Evolutionary conservation across 1,140 invertebrate species (phyloP).

Genomic region (Andricus grossulariae): DNA sequence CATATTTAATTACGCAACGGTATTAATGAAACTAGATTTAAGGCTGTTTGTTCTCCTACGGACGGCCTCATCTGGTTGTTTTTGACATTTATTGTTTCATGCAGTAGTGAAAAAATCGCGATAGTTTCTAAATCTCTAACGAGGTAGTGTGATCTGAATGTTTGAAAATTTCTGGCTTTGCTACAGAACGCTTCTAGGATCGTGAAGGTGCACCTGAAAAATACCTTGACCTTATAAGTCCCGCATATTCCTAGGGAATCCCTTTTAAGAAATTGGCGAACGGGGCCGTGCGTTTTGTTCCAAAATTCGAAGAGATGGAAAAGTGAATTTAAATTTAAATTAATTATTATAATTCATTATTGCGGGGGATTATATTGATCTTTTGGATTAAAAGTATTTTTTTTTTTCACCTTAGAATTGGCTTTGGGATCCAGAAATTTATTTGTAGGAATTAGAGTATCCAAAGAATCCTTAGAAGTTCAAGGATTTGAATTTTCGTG

Average conservation of each 20-base stretch:
- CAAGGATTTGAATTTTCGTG: no score
- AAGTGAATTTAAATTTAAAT: no score
- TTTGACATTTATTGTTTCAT: background rate
- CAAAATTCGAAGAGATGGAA: no score
- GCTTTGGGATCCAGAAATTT: no score
- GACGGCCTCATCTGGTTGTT: background rate
- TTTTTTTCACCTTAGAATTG: no score
- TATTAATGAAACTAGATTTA: slow-evolving; percentile 27
- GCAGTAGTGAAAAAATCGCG: background rate
- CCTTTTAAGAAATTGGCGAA: background rate
- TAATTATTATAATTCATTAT: no score
- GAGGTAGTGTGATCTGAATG: background rate
- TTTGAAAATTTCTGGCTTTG: background rate
- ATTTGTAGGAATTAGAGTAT: no score
- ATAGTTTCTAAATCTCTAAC: background rate
- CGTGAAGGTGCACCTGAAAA: slow-evolving; percentile 15
- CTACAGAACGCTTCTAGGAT: background rate
- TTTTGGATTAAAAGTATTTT: no score
- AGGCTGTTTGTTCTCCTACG: background rate
- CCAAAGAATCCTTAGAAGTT: no score
- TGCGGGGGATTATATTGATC: no score
- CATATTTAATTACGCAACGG: slow-evolving; percentile 29
- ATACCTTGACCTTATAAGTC: slow-evolving; percentile 5
- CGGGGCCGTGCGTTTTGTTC: background rate
- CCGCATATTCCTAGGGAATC: background rate